A percentile compares a stretch with the other conserved stretches of the same genome.
phyloP scores from a whole-genome alignment of 2,888 invertebrate species.

The Deroplatys truncata region DNA sequence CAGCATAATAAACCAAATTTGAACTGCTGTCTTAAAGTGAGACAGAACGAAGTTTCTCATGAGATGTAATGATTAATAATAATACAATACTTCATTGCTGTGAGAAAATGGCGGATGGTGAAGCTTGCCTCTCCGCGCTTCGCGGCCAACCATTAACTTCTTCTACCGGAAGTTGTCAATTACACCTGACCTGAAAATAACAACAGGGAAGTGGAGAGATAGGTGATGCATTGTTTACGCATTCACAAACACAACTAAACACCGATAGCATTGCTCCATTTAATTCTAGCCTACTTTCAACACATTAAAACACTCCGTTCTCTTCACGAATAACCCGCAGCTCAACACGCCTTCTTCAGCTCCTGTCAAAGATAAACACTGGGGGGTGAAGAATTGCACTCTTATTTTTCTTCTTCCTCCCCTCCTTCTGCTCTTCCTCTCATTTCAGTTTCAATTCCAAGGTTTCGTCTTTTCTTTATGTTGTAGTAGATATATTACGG shows the following conservation, averaged over 20 bases:
- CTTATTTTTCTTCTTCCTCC: no score
- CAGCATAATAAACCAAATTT: no score
- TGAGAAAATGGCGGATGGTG: not conserved
- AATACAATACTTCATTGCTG: not conserved
- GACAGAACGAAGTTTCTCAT: not conserved
- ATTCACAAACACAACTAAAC: constrained; percentile 8
- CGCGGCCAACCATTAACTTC: not conserved
- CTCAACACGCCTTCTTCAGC: no score
- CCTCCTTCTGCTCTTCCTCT: no score
- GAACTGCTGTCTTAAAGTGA: not conserved
- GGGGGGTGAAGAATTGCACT: no score
- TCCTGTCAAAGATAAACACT: no score
- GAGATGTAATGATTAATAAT: not conserved
- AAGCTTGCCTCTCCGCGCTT: not conserved
- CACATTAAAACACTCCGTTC: not conserved
- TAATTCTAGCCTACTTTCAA: not conserved
- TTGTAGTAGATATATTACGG: no score
- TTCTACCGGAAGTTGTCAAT: not conserved
- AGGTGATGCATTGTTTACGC: constrained; percentile 13
- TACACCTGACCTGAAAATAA: not conserved
- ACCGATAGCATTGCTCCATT: not conserved
- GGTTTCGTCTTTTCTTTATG: no score
- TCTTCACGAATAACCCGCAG: no score
- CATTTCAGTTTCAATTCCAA: no score
- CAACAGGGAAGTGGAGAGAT: not conserved